Base-by-base conservation (phyloP, 2,113 vertebrate genomes). In the Promerops cafer region DNA sequence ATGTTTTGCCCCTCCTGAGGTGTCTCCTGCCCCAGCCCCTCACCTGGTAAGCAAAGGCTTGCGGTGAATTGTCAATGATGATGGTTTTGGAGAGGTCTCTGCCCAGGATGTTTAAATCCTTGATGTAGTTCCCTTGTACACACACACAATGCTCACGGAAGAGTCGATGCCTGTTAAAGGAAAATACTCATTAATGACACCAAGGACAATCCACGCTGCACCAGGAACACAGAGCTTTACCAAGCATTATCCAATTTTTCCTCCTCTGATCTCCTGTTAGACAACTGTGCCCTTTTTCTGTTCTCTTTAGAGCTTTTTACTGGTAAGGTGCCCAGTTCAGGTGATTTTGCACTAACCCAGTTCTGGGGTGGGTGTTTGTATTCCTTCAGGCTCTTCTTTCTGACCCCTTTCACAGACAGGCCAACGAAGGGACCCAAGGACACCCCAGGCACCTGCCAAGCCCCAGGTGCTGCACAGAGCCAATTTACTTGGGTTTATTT, bases 41-140 rank as follows among this genome's bases (percentile, higher is more conserved):
- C 90, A 99, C 99, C 99, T 99, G 99, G 96, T 99, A 99, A 56
- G 99, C 99, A 98, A 99, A 99, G 98, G 99, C 99, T 98, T 99
- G 99, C 30, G 99, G 99, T 98, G 99, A 99, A 98, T 99, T 99
- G 98, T 99, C 99, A 47, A 99, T 99, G 97, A 99, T 99, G 97
- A 99, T 99, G 50, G 99, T 99, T 98, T 99, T 99, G 91, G 99
- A 99, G 97, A 99, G 98, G 97, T 99, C 99, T 98, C 99, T 99
- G 93, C 99, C 99, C 18, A 99, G 98, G 94, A 99, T 99, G 97
- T 99, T 99, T 87, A 99, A 98, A 95, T 99, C 99, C 97, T 99
- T 99, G 97, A 99, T 99, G 98, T 99, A 99, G 95, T 99, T 99
- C 94, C 99, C 99, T 98, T 99, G 99, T 77, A 99, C 99, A 96